Percentiles rank a stretch among this genome's conserved stretches.
Evolutionary conservation across 2,113 vertebrate species (phyloP).

Genomic region (Podarcis muralis): DNA sequence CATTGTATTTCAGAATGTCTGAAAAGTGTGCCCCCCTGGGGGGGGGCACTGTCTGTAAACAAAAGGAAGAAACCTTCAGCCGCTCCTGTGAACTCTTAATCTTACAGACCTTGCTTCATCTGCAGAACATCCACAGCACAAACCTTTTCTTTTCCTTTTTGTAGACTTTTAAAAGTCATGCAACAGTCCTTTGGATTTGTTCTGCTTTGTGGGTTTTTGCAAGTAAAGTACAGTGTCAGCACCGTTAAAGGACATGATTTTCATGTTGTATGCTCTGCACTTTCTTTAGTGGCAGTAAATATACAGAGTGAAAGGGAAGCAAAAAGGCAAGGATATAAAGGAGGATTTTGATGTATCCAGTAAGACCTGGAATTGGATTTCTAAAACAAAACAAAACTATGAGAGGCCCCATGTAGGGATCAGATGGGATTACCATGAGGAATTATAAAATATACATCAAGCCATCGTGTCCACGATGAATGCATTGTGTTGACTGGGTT

Average conservation of each 20-base stretch:
- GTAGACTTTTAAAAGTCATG: slow-evolving; percentile 33
- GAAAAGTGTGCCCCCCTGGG: neutral
- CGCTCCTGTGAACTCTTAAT: slow-evolving; percentile 50
- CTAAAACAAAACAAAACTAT: neutral
- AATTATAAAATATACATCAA: no score
- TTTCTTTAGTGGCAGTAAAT: slow-evolving; percentile 46
- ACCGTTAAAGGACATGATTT: slow-evolving; percentile 33
- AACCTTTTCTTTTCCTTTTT: slow-evolving; percentile 48
- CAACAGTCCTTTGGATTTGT: slow-evolving; percentile 61
- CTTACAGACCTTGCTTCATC: slow-evolving; percentile 45
- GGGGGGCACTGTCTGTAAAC: no score
- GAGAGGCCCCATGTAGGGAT: neutral
- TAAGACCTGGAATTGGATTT: neutral
- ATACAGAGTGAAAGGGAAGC: slow-evolving; percentile 45
- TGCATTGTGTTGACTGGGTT: no score
- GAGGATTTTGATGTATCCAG: slow-evolving; percentile 45
- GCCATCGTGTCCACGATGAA: no score
- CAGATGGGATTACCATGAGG: no score
- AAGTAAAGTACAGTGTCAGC: slow-evolving; percentile 63
- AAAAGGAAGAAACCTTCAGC: neutral
- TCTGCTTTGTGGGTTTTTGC: slow-evolving; percentile 52
- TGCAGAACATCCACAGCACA: slow-evolving; percentile 49
- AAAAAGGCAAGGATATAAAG: slow-evolving; percentile 14
- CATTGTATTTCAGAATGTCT: neutral
- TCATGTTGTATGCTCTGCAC: slow-evolving; percentile 26